Base-by-base conservation (phyloP, 2,113 vertebrate species). In the Fulica atra region DNA sequence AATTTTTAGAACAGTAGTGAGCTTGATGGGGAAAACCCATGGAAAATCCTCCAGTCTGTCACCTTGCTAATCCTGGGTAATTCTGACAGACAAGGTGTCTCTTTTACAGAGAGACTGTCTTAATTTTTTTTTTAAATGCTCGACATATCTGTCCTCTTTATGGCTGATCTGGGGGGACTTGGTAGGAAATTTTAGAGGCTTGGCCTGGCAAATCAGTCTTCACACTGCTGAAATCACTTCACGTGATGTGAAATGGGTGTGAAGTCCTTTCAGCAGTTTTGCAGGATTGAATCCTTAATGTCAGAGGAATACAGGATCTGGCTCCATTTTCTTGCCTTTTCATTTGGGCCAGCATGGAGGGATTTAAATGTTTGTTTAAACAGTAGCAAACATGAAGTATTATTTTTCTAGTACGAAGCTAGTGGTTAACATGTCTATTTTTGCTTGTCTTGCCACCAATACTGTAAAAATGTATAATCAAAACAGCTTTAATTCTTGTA, bases 391-490 rank as follows among this genome's bases (percentile, higher is more conserved):
- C 64, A 42, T 86, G 81, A 83, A 96, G 95, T 96, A 94, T 96
- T 97, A 96, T 97, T 97, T 97, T 97, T 97, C 36, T 93, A 95
- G 91, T 94, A 86, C 89, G 89, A 94, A 97, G 96, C 93, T 96
- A 97, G 86, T 31, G 54, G 59, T 95, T 96, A 95, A 87, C 42
- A 26, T 79, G 80, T 95, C 57, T 96, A 15, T 70, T 95, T 94
- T 95, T 95, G 68, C 88, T 97, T 97, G 70, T 97, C 88, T 97
- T 78, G 87, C 88, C 83, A 96, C 94, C 84, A 94, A 90, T 96
- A 95, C 80, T 97, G 96, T 97, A 97, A 98, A 97, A 97, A 96
- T 97, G 93, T 98, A 98, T 97, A 97, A 97, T 97, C 95, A 64
- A 81, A 95, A 50, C 84, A 96, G 87, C 95, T 98, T 98, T 97